A percentile compares a stretch with the other conserved stretches of the same genome.
Evolutionary conservation across 2,888 invertebrate genomes (phyloP).

Genomic region (Mesorhabditis belari): DNA sequence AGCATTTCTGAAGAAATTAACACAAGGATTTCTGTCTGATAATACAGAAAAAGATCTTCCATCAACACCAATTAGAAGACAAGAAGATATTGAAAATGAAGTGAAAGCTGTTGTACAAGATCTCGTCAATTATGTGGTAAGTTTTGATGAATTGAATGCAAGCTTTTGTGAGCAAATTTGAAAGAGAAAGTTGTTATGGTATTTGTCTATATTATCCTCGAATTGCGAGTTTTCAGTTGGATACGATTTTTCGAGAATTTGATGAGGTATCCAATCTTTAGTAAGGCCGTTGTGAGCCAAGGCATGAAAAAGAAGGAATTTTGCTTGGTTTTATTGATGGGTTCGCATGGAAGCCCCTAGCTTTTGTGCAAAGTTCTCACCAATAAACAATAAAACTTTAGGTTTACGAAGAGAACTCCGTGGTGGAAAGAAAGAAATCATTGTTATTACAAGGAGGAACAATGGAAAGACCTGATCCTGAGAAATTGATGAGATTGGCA

Average conservation of each 20-base stretch:
- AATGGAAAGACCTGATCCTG: conserved; percentile 6
- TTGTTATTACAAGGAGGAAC: conserved; percentile 15
- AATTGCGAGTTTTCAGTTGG: background rate
- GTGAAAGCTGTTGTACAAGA: conserved; percentile 30
- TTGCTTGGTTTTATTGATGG: too few species aligned
- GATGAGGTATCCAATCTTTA: background rate
- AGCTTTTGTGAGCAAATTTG: background rate
- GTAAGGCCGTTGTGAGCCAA: too few species aligned
- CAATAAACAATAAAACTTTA: conserved; percentile 1
- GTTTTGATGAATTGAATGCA: background rate
- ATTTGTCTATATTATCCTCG: background rate
- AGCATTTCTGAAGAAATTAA: too few species aligned
- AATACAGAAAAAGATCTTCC: too few species aligned
- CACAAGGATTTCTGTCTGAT: too few species aligned
- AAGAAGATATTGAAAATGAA: conserved; percentile 10
- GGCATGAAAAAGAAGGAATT: too few species aligned
- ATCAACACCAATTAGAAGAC: background rate
- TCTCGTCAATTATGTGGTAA: conserved; percentile 34
- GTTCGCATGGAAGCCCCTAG: background rate
- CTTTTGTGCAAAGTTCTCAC: background rate
- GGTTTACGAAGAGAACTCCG: conserved; percentile 32
- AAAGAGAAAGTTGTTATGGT: too few species aligned
- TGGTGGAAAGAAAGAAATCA: conserved; percentile 31
- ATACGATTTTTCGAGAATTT: background rate
- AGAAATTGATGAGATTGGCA: background rate